phyloP scores from a whole-genome alignment of 2,797 vertebrate species.

The Cyclura pinguis region DNA sequence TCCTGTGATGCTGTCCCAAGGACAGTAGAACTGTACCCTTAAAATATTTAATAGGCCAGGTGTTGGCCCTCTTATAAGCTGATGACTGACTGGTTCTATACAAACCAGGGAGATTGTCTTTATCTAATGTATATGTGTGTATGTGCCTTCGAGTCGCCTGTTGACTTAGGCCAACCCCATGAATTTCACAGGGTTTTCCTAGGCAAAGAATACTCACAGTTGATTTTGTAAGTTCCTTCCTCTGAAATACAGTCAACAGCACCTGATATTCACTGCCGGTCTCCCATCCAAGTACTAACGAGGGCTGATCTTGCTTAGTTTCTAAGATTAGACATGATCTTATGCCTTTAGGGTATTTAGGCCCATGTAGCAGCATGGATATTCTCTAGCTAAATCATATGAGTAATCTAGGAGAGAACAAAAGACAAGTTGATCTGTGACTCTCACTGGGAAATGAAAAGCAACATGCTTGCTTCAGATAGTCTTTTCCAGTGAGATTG shows the following conservation, averaged over 20 bases:
- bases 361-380: not conserved
- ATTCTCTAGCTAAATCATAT: constrained; percentile 16
- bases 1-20: not conserved
- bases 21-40: not conserved
- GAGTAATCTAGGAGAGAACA: not conserved
- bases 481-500: constrained; percentile 33
- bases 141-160: too few relatives aligned
- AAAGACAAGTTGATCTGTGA: not conserved
- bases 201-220: too few relatives aligned
- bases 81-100: not conserved
- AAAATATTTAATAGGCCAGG: not conserved
- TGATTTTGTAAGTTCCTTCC: too few relatives aligned
- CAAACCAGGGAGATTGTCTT: not conserved
- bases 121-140: not conserved
- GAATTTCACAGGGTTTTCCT: too few relatives aligned
- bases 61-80: not conserved
- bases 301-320: not conserved
- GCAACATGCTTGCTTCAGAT: not conserved
- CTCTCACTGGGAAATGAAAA: not conserved
- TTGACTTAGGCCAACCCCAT: too few relatives aligned
- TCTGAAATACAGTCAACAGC: too few relatives aligned
- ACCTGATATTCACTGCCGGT: too few relatives aligned
- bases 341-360: not conserved
- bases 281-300: too few relatives aligned
- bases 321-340: too few relatives aligned